These are phyloP conservation scores for Autographa pulchrina DNA, from an alignment of 2,888 invertebrate species.

Conservation along the genomic window DNA sequence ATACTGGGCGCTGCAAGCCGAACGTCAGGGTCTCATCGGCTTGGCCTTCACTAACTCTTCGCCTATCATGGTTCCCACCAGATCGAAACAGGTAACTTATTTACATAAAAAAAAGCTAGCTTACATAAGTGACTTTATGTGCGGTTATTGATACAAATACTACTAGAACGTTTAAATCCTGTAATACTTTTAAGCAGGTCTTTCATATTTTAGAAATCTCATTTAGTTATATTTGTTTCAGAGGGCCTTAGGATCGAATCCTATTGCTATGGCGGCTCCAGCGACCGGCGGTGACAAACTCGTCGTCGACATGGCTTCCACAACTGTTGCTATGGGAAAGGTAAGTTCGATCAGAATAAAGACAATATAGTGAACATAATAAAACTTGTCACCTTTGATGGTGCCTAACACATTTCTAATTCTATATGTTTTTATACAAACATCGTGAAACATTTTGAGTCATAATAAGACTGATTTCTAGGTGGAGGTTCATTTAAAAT, in stretches of 20 bases:
- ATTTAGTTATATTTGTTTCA: slow-evolving; percentile 64
- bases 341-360: slow-evolving; percentile 71
- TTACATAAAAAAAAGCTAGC: neutral
- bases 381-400: too few species aligned
- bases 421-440: too few species aligned
- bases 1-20: slow-evolving; percentile 94
- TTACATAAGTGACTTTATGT: neutral
- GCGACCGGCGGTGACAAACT: slow-evolving; percentile 92
- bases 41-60: slow-evolving; percentile 97
- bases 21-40: slow-evolving; percentile 93
- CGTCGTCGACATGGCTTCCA: slow-evolving; percentile 97
- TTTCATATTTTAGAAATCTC: neutral
- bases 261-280: slow-evolving; percentile 94
- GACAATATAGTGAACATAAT: neutral
- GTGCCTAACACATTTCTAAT: too few species aligned
- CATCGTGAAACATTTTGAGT: too few species aligned
- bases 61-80: slow-evolving; percentile 96
- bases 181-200: neutral
- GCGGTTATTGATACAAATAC: too few species aligned
- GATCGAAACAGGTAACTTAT: slow-evolving; percentile 90
- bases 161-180: neutral
- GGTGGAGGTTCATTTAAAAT: slow-evolving; percentile 10
- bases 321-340: slow-evolving; percentile 97
- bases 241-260: slow-evolving; percentile 97
- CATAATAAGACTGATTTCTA: neutral